Evolutionary conservation across 2,113 vertebrate genomes (phyloP).

Genomic region (Motacilla tschutschensis): DNA sequence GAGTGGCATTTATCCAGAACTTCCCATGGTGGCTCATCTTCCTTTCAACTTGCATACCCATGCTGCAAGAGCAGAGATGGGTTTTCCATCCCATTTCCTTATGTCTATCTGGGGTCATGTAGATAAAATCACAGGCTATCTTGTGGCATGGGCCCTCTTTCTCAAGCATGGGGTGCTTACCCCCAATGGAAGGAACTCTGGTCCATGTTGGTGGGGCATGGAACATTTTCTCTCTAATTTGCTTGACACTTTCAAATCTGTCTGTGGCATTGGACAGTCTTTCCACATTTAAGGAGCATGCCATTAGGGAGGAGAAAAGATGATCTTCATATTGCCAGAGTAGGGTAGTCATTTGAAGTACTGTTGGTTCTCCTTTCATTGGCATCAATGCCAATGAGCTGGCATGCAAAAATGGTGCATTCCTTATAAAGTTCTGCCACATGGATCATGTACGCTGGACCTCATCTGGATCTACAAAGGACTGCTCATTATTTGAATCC

Average conservation of each 20-base stretch:
- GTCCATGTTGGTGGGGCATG: no score
- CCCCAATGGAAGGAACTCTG: background rate
- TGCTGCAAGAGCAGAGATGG: background rate
- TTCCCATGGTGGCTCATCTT: background rate
- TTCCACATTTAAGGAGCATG: background rate
- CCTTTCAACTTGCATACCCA: background rate
- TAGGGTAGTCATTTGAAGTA: no score
- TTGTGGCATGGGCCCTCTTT: background rate
- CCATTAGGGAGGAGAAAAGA: background rate
- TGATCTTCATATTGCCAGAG: fast-evolving
- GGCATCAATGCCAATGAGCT: background rate
- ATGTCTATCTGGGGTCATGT: background rate
- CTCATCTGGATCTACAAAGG: background rate
- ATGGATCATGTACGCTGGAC: background rate
- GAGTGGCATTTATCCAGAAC: background rate
- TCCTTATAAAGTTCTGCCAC: background rate
- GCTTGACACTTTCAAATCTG: background rate
- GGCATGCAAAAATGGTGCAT: fast-evolving
- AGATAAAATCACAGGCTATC: background rate
- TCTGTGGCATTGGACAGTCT: background rate
- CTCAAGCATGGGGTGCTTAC: no score
- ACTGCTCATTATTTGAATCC: background rate
- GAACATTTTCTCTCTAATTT: background rate
- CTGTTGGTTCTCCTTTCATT: background rate
- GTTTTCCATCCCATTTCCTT: background rate